These are phyloP conservation scores for Flexamia atlantica DNA, from an alignment of 2,888 invertebrate species.

Conservation along the genomic window DNA sequence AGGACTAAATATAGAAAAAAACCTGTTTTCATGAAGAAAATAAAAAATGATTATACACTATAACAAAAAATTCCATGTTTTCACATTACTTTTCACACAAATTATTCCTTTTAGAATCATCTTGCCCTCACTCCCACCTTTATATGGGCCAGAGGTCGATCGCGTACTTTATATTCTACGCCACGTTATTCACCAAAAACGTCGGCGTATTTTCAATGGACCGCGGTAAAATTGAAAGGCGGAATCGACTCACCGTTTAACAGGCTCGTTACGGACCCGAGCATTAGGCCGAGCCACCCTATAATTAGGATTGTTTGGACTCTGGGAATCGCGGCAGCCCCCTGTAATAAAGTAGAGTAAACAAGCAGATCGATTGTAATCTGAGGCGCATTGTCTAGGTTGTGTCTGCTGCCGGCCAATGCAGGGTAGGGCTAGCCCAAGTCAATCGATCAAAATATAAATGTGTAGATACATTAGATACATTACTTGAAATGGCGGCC, in stretches of 20 bases:
- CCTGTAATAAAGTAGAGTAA: slow-evolving; percentile 46
- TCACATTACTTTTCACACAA: too few species aligned
- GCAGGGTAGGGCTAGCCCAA: neutral
- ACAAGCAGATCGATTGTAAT: slow-evolving; percentile 46
- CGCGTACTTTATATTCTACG: too few species aligned
- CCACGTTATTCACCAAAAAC: neutral
- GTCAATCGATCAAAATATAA: too few species aligned
- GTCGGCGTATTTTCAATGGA: neutral
- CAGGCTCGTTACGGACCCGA: slow-evolving; percentile 40
- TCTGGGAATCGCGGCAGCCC: slow-evolving; percentile 48
- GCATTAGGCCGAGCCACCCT: slow-evolving; percentile 36
- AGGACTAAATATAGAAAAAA: too few species aligned
- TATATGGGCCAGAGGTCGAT: too few species aligned
- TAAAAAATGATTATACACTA: too few species aligned
- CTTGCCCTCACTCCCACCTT: too few species aligned
- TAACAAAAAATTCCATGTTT: too few species aligned
- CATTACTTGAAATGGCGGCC: too few species aligned
- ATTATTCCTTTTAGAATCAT: too few species aligned
- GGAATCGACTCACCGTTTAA: slow-evolving; percentile 34
- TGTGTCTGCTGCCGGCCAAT: neutral
- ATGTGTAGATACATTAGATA: too few species aligned
- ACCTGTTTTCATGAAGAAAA: too few species aligned
- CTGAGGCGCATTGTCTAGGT: slow-evolving; percentile 46
- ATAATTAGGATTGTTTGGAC: slow-evolving; percentile 43
- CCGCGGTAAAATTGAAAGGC: slow-evolving; percentile 38